Evolutionary conservation across 2,113 vertebrate species (phyloP).

Genomic region (Bubo bubo): DNA sequence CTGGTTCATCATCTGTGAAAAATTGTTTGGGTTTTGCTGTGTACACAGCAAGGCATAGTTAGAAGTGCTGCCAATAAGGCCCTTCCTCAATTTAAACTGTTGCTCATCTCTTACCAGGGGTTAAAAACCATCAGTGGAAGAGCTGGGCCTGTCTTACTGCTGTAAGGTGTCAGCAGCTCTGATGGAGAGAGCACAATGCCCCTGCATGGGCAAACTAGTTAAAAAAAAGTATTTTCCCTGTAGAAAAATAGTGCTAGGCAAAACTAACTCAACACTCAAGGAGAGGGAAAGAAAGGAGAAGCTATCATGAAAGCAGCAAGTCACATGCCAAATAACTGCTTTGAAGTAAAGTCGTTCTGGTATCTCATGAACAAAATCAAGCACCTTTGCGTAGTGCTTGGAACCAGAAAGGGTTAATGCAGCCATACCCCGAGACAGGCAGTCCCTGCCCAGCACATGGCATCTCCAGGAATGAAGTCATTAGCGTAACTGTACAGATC

Average conservation of each 20-base stretch:
- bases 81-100: background rate
- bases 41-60: background rate
- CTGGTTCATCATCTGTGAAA: conserved; percentile 42
- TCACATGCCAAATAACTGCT: background rate
- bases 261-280: background rate
- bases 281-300: background rate
- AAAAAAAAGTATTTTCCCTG: background rate
- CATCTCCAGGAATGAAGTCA: conserved; percentile 46
- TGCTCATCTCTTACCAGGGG: background rate
- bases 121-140: background rate
- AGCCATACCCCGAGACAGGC: background rate
- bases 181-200: background rate
- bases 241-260: background rate
- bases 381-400: background rate
- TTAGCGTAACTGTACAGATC: conserved; percentile 29
- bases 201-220: no score
- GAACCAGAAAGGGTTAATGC: background rate
- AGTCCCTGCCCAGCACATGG: background rate
- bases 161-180: background rate
- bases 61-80: background rate
- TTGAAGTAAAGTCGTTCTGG: background rate
- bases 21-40: conserved; percentile 9
- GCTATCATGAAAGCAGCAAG: background rate
- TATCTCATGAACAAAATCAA: background rate
- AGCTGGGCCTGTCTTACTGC: background rate